Base-by-base conservation (phyloP, 2,888 invertebrate species). In the Dorcus hopei region DNA sequence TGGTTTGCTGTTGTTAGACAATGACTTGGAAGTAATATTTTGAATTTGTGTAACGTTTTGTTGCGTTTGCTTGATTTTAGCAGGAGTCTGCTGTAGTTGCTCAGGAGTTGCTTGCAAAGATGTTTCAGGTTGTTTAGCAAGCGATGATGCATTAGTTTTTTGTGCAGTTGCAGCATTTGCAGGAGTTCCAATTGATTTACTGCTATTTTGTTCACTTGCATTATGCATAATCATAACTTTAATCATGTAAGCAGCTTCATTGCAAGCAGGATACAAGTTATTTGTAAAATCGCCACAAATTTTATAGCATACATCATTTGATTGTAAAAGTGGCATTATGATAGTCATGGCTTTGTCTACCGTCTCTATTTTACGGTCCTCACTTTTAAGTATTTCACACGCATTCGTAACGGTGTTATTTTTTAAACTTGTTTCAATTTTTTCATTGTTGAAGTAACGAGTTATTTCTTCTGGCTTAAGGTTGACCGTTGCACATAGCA, bases 231-330 rank as follows among this genome's bases (percentile, higher is more conserved):
- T 19, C 3, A 19, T 19, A 33, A 33, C 26, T 33, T 19, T 3
- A 45, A 45, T 23, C 9, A 45, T 45, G 23, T 45, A 45, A 9
- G 58, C 58, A 19, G 54, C 39, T 9, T 40, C 14, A 51, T 9
- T 40, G 19, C 58, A 58, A 39, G 50, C 39, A 33, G 23, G 47
- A 9, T 49, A 50, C 9, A 39, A 9, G 16, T 38, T 39, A 5
- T 38, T 23, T 53, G 53, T 53, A 7, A 49, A 54, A 49, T 54
- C 58, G 19, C 49, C 40, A 51, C 58, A 58, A 7, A 54, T 33
- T 3, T 26, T 40, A 11, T 16, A 7, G 42, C 58, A 58, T 23
- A 47, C 45, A 4, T 9, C 16, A 8, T 40, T 40, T 8, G 9
- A 9, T 11, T 45, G 16, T 45, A 45, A 45, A n/a, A 23, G 8